These are phyloP conservation scores for Ochropacha duplaris DNA, from an alignment of 2,888 invertebrate genomes.

Conservation along the genomic window DNA sequence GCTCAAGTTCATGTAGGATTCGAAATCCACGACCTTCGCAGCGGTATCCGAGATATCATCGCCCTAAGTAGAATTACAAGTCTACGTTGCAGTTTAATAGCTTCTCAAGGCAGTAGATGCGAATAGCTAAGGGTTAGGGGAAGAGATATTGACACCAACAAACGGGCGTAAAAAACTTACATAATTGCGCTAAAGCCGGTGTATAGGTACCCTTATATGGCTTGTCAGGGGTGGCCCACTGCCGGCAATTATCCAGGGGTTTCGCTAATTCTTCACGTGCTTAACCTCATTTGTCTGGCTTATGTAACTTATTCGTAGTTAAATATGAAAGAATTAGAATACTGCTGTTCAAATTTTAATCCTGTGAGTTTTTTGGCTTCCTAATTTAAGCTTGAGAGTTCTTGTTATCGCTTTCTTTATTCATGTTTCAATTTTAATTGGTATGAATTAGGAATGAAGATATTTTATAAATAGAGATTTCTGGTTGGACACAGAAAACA, in stretches of 20 bases:
- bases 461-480: too few species aligned
- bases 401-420: too few species aligned
- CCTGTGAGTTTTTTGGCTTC: neutral
- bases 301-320: constrained; percentile 45
- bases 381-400: neutral
- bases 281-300: constrained; percentile 69
- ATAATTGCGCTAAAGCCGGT: constrained; percentile 36
- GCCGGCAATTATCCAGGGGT: constrained; percentile 57
- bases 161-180: constrained; percentile 40
- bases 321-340: constrained; percentile 35
- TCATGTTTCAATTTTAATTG: too few species aligned
- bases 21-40: too few species aligned
- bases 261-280: constrained; percentile 56
- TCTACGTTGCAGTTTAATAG: neutral
- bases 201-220: constrained; percentile 29
- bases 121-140: neutral
- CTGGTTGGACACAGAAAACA: too few species aligned
- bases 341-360: neutral
- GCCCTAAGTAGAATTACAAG: too few species aligned
- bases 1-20: too few species aligned
- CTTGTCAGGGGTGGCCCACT: constrained; percentile 27
- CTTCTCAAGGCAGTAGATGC: neutral
- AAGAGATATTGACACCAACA: constrained; percentile 13
- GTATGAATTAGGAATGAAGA: too few species aligned
- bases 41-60: too few species aligned